A percentile compares a stretch with the other conserved stretches of the same genome.
phyloP scores from a whole-genome alignment of 2,113 vertebrate genomes.

The Ondatra zibethicus region DNA sequence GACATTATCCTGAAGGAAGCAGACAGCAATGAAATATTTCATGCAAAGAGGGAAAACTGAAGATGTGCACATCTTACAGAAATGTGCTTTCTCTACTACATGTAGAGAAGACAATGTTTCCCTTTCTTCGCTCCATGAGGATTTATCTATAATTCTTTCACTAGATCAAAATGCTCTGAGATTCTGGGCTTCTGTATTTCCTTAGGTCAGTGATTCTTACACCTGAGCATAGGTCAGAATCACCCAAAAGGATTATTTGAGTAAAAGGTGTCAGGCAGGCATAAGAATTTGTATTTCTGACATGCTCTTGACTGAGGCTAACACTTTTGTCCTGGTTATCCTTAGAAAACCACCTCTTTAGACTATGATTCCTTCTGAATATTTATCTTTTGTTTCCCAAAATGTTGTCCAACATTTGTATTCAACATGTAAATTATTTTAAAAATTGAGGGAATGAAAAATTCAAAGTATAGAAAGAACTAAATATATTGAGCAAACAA shows the following conservation, averaged over 20 bases:
- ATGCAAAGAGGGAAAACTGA: not conserved
- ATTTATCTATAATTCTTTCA: not conserved
- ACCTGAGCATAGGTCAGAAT: not conserved
- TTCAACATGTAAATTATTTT: constrained; percentile 22
- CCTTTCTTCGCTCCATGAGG: not conserved
- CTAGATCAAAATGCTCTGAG: not conserved
- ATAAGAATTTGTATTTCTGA: not conserved
- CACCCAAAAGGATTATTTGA: not conserved
- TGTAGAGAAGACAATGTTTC: not conserved
- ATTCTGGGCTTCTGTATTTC: not conserved
- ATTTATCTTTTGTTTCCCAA: constrained; percentile 19
- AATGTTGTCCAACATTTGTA: not conserved
- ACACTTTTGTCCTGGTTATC: not conserved
- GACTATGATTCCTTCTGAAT: not conserved
- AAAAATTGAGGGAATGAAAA: not conserved
- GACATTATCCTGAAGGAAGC: constrained; percentile 19
- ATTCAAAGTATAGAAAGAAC: not conserved
- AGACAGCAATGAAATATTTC: not conserved
- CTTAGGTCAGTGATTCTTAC: not conserved
- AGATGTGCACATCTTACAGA: not conserved
- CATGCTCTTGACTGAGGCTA: not conserved
- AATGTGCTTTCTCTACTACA: not conserved
- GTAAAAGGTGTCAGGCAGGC: not conserved
- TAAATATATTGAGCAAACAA: constrained; percentile 14
- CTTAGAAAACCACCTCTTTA: not conserved